Percentiles rank a stretch among this genome's conserved stretches.
Conservation (phyloP, 2,797 vertebrate species). For the Dipus sagitta region DNA sequence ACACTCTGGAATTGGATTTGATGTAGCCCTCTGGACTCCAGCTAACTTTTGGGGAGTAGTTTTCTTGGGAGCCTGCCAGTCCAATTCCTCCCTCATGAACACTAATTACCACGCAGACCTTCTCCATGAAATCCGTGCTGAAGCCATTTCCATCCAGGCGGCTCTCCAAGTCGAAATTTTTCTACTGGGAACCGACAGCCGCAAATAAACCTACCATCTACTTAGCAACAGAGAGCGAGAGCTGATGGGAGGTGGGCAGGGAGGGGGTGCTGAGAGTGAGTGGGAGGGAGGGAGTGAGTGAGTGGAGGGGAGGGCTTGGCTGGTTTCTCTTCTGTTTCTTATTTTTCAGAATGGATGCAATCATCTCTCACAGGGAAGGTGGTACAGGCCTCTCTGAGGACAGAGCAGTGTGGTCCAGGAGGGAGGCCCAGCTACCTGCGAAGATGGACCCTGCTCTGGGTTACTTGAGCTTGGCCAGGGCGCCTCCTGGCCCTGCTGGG, state of each 20-base stretch:
- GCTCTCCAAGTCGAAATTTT: conserved; percentile 85
- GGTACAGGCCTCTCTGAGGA: conserved; percentile 81
- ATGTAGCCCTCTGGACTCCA: conserved; percentile 45
- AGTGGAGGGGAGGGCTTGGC: conserved; percentile 4
- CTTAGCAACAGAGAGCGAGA: conserved; percentile 87
- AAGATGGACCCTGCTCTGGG: not conserved
- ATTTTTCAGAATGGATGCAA: conserved; percentile 83
- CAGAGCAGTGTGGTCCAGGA: not conserved
- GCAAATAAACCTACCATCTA: conserved; percentile 88
- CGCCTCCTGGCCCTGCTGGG: not conserved
- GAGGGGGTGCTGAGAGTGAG: conserved; percentile 47
- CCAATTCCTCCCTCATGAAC: conserved; percentile 79
- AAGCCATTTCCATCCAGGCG: conserved; percentile 87
- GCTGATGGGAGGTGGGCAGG: conserved; percentile 78
- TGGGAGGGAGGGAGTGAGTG: no score
- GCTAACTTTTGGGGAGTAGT: conserved; percentile 81
- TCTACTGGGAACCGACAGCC: conserved; percentile 87
- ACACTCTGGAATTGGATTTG: conserved; percentile 69
- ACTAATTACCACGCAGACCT: conserved; percentile 85
- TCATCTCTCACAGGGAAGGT: conserved; percentile 80
- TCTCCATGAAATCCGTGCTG: conserved; percentile 84
- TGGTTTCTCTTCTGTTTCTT: conserved; percentile 63
- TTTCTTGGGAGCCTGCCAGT: conserved; percentile 79
- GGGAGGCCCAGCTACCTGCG: not conserved
- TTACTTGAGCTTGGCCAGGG: not conserved